Evolutionary conservation across 2,113 vertebrate genomes (phyloP).

Genomic region (Lampris megalopsis): DNA sequence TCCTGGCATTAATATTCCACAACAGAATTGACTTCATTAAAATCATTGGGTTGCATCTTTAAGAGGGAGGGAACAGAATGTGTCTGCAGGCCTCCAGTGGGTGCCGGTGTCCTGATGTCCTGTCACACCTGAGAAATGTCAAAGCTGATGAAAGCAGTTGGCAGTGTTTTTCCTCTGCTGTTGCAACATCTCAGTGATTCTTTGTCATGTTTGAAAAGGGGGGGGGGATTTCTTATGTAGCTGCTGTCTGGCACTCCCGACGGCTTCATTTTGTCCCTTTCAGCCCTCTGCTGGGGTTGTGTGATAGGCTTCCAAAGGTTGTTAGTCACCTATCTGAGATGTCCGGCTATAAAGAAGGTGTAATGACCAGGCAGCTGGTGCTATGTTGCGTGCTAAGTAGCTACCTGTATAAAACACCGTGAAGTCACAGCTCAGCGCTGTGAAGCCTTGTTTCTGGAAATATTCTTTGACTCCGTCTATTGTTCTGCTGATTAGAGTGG

Average conservation of each 20-base stretch:
- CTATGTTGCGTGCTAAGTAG: neutral
- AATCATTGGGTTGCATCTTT: too few relatives aligned
- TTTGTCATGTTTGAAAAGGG: constrained; percentile 23
- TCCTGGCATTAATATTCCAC: too few relatives aligned
- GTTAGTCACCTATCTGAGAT: constrained; percentile 64
- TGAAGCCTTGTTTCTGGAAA: constrained; percentile 1
- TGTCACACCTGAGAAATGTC: neutral
- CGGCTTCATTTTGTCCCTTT: constrained; percentile 12
- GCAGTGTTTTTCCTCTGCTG: constrained; percentile 4
- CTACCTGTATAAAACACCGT: too few relatives aligned
- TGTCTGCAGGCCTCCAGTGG: too few relatives aligned
- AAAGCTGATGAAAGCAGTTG: neutral
- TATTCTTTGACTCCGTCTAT: neutral
- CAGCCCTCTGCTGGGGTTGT: constrained; percentile 5
- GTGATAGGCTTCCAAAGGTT: neutral
- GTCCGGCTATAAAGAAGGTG: constrained; percentile 15
- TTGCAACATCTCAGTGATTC: constrained; percentile 24
- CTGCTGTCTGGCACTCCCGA: constrained; percentile 41
- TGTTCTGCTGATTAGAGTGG: neutral
- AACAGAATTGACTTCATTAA: too few relatives aligned
- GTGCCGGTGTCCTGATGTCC: too few relatives aligned
- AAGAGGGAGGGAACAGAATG: too few relatives aligned
- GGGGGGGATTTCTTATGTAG: neutral
- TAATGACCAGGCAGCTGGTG: constrained; percentile 32
- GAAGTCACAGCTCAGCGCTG: too few relatives aligned